Evolutionary conservation across 2,113 vertebrate species (phyloP).

Genomic region (Chlamydotis undulata): DNA sequence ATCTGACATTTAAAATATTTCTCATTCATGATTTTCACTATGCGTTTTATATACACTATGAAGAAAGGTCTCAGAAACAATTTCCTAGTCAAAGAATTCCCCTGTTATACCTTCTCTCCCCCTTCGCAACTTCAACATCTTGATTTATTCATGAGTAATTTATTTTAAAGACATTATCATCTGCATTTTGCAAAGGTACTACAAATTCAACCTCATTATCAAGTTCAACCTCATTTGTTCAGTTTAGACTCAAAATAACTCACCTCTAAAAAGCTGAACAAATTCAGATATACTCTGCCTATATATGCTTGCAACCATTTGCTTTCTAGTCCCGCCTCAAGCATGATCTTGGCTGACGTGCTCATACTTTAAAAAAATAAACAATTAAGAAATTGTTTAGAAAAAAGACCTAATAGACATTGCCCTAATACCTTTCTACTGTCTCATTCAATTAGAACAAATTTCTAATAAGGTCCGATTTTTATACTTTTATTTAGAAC

Average conservation of each 20-base stretch:
- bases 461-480: background rate
- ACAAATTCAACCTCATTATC: constrained; percentile 59
- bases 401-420: background rate
- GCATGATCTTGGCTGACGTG: background rate
- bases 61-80: constrained; percentile 55
- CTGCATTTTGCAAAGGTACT: constrained; percentile 23
- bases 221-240: constrained; percentile 41
- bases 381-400: background rate
- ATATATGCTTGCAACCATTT: background rate
- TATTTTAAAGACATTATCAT: constrained; percentile 63
- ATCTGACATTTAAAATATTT: constrained; percentile 69
- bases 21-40: constrained; percentile 16
- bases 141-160: constrained; percentile 66
- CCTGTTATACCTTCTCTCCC: background rate
- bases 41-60: background rate
- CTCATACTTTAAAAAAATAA: background rate
- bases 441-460: background rate
- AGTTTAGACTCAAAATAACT: constrained; percentile 42
- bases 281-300: background rate
- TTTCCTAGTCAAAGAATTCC: constrained; percentile 45
- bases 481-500: background rate
- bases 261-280: constrained; percentile 22
- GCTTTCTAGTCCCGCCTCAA: background rate
- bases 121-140: constrained; percentile 34
- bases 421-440: background rate